Percentiles rank a stretch among this genome's conserved stretches.
Evolutionary conservation across 2,113 vertebrate species (phyloP).

Genomic region (Pardalotus punctatus): DNA sequence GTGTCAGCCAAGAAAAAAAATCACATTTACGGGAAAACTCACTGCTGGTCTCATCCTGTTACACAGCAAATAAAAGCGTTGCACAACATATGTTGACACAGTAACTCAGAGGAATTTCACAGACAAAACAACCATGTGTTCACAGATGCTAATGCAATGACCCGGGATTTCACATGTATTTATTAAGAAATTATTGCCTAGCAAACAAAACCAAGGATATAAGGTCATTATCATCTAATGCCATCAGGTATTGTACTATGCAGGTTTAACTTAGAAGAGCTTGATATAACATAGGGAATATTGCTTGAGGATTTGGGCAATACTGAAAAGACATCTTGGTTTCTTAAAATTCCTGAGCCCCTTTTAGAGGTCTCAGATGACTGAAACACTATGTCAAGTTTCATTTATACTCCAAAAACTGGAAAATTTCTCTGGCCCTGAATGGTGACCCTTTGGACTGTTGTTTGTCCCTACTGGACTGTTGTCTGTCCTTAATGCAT

Average conservation of each 20-base stretch:
- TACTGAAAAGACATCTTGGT: not conserved
- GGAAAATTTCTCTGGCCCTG: not conserved
- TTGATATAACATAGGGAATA: not conserved
- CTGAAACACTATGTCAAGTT: not conserved
- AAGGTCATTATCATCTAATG: not conserved
- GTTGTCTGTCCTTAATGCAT: not conserved
- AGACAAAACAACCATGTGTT: not conserved
- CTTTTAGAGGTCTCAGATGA: not conserved
- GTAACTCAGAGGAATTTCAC: not conserved
- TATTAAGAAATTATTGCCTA: not conserved
- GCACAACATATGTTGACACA: not conserved
- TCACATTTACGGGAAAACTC: conserved; percentile 41
- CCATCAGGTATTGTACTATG: not conserved
- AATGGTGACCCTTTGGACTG: not conserved
- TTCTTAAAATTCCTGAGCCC: not conserved
- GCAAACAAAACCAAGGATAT: not conserved
- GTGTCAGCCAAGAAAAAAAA: conserved; percentile 10
- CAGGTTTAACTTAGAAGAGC: not conserved
- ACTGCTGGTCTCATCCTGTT: not conserved
- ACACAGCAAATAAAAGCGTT: conserved; percentile 18
- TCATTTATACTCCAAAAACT: not conserved
- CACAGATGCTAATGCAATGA: not conserved
- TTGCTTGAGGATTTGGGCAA: not conserved
- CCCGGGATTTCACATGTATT: not conserved
- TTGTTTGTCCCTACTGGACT: not conserved